Evolutionary conservation across 2,113 vertebrate species (phyloP).

Genomic region (Dasyprocta punctata): DNA sequence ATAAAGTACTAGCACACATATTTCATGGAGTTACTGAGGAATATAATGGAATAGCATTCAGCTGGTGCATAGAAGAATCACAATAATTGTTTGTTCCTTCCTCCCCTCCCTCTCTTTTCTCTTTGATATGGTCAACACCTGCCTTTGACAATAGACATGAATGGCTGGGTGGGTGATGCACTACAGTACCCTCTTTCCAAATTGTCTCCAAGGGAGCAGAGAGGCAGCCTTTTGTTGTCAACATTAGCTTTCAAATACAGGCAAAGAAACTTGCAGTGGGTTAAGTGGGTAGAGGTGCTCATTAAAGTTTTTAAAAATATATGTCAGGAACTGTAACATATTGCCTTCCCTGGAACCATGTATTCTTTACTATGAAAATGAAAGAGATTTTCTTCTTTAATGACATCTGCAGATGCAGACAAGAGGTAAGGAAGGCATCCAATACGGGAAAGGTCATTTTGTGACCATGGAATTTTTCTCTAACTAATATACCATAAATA

Average conservation of each 20-base stretch:
- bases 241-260: not conserved
- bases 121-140: constrained; percentile 14
- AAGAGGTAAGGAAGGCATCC: not conserved
- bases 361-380: not conserved
- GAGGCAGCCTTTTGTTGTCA: not conserved
- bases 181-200: not conserved
- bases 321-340: not conserved
- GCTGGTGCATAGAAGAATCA: not conserved
- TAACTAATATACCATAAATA: not conserved
- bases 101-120: not conserved
- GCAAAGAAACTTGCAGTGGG: not conserved
- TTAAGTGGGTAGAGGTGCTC: not conserved
- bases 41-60: constrained; percentile 11
- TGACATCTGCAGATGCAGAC: not conserved
- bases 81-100: not conserved
- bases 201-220: not conserved
- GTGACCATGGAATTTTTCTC: not conserved
- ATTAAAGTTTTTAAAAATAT: not conserved
- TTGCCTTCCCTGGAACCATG: not conserved
- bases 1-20: not conserved
- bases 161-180: not conserved
- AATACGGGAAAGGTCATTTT: not conserved
- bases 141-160: not conserved
- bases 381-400: not conserved
- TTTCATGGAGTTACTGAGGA: not conserved